A percentile compares a stretch with the other conserved stretches of the same genome.
phyloP scores from a whole-genome alignment of 2,888 invertebrate genomes.

The Eilema caniola region DNA sequence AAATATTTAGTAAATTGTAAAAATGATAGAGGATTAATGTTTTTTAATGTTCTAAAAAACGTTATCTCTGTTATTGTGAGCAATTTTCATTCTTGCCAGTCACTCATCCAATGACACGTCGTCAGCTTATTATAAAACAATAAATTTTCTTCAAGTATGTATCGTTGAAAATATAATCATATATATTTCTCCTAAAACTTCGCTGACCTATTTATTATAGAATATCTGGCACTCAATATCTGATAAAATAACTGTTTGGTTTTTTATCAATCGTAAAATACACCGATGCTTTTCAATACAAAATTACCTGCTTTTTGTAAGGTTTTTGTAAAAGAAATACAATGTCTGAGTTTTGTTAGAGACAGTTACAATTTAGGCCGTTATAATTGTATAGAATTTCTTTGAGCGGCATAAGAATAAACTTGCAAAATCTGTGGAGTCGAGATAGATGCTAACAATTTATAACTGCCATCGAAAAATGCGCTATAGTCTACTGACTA shows the following conservation, averaged over 20 bases:
- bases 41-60: constrained; percentile 28
- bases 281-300: constrained; percentile 67
- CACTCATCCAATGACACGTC: constrained; percentile 57
- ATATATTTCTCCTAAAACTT: constrained; percentile 64
- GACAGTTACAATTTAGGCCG: constrained; percentile 86
- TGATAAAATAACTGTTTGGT: constrained; percentile 70
- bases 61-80: constrained; percentile 54
- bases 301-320: constrained; percentile 84
- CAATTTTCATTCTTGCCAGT: constrained; percentile 50
- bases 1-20: constrained; percentile 10
- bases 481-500: not conserved
- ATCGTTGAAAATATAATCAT: constrained; percentile 78
- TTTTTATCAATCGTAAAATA: constrained; percentile 73
- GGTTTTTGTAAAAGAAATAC: constrained; percentile 69
- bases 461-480: constrained; percentile 8
- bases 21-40: constrained; percentile 25
- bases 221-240: constrained; percentile 69
- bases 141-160: constrained; percentile 73
- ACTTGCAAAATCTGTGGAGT: constrained; percentile 63
- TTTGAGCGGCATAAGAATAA: constrained; percentile 70
- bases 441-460: constrained; percentile 32
- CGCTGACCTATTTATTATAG: constrained; percentile 84
- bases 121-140: constrained; percentile 79
- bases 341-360: constrained; percentile 76
- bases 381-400: constrained; percentile 87